A percentile compares a stretch with the other conserved stretches of the same genome.
Conservation (phyloP, 2,113 vertebrate genomes). For the Uria aalge region DNA sequence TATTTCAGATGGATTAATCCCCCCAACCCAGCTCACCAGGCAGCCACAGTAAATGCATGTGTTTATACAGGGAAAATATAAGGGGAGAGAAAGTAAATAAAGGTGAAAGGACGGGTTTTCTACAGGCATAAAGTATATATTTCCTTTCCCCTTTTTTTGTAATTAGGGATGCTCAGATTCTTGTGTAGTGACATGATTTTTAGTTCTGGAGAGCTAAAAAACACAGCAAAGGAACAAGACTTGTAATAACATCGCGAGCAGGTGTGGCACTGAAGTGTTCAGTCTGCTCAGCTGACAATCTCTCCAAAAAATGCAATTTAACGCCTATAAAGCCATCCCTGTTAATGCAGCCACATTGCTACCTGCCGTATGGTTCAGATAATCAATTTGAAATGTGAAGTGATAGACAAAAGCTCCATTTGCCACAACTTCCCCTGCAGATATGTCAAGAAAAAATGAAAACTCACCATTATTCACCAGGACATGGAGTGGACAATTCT, state of each 20-base stretch:
- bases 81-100: not conserved
- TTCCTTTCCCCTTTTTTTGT: not conserved
- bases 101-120: not conserved
- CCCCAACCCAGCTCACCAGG: not conserved
- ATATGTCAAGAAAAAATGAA: not conserved
- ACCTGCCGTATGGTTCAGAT: not conserved
- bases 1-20: not conserved
- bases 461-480: conserved; percentile 91
- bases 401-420: not conserved
- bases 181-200: not conserved
- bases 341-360: not conserved
- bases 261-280: not conserved
- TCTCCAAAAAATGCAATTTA: not conserved
- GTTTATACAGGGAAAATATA: not conserved
- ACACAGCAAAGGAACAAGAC: not conserved
- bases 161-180: not conserved
- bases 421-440: not conserved
- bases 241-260: not conserved
- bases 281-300: not conserved
- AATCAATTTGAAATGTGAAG: not conserved
- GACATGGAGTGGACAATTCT: conserved; percentile 82
- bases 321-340: not conserved
- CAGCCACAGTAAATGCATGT: not conserved
- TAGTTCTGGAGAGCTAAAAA: not conserved
- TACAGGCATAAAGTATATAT: not conserved